Evolutionary conservation across 1,140 invertebrate species (phyloP), one percentile per base, ranked within the genome.

Genomic region (Aphaenogaster ashmeadi): DNA sequence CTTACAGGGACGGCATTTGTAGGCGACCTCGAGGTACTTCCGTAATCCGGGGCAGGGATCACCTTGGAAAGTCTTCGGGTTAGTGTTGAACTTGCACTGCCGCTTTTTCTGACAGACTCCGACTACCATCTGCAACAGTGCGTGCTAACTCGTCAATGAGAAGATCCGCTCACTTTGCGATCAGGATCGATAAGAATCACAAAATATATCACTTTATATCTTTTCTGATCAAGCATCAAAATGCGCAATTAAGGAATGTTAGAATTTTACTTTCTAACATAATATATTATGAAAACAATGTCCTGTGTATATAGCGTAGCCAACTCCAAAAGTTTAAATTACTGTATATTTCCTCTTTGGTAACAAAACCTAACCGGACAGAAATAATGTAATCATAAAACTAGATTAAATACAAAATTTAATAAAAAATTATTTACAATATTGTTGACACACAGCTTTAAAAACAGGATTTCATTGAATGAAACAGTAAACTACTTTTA

Each of bases 1-100:
- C 98, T 98, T 96, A 99, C 98, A 98, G 94, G 98, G 98, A 95
- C 98, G 97, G 96, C 98, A 99, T 95, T 99, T 99, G 96, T 98
- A 99, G 86, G 98, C 98, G 38, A 99, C 97, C 95, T 99, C 98
- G 90, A 99, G 97, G 94, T 98, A 98, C 95, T 99, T 99, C 44
- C 97, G 96, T 13, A 97, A 96, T 54, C 97, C 97, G 41, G 98
- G 98, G 94, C 98, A 99, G 0, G 98, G 98, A 95, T 99, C 98
- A 4, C 97, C 96, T 44, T 97, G 97, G 93, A 98, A 98, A 58
- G 97, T 97, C 91, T 97, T 97, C 0, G 98, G 97, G 60, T 97
- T 97, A 13, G 98, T 98, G 93, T 98, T 97, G 92, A 99, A 98
- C 93, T 98, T 98, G 96, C 98, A 99, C 90, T 97, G 97, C 27